These are phyloP conservation scores for Aix galericulata DNA, from an alignment of 2,113 vertebrate species.

Conservation along the genomic window DNA sequence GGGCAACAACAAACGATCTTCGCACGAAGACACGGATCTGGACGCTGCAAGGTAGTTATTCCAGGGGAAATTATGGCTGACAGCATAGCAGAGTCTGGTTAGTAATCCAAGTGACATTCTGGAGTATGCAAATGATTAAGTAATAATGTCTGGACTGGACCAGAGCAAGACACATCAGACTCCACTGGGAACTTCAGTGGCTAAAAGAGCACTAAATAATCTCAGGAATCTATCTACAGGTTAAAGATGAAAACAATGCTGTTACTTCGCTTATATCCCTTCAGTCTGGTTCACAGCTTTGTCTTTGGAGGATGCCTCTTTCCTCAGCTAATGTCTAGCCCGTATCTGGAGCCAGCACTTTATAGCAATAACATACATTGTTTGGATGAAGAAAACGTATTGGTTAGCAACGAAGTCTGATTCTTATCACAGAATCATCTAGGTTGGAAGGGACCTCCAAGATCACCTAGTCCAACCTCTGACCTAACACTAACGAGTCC, in stretches of 20 bases:
- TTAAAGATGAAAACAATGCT: conserved; percentile 12
- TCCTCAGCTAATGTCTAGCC: conserved; percentile 37
- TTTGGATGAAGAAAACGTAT: not conserved
- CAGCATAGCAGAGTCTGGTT: not conserved
- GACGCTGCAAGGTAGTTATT: conserved; percentile 14
- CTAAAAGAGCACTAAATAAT: conserved; percentile 26
- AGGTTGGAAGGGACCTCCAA: too few species aligned
- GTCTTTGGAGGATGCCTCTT: not conserved
- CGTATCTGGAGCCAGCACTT: not conserved
- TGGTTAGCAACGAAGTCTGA: not conserved
- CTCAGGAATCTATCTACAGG: conserved; percentile 46
- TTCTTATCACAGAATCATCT: not conserved
- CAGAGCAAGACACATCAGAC: conserved; percentile 41
- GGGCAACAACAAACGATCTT: conserved; percentile 26
- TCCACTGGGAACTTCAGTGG: conserved; percentile 20
- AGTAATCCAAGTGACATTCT: conserved; percentile 41
- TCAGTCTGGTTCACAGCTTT: not conserved
- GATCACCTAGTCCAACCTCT: too few species aligned
- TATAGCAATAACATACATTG: not conserved
- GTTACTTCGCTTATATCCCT: conserved; percentile 15
- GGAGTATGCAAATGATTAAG: conserved; percentile 44
- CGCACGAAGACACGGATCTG: conserved; percentile 12
- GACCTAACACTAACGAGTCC: too few species aligned
- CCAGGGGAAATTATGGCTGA: not conserved
- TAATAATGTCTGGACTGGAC: conserved; percentile 26